Percentiles rank a stretch among this genome's conserved stretches.
Conservation (phyloP, 1,140 invertebrate genomes). For the Macrocentrus cingulum region DNA sequence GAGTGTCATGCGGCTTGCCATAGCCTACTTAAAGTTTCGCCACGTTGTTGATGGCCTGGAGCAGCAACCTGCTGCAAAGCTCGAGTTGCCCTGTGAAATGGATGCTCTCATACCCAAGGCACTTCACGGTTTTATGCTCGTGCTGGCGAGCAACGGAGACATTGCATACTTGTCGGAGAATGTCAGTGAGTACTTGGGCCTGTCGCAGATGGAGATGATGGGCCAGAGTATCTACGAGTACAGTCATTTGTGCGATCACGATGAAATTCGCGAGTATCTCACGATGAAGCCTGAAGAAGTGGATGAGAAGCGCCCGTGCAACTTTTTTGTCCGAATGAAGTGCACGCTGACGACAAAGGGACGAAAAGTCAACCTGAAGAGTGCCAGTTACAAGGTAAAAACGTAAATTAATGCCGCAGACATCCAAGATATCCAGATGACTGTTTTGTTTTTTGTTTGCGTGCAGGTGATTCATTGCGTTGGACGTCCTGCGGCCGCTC, state of each 20-base stretch:
- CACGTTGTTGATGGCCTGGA: slow-evolving; percentile 69
- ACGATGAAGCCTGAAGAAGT: slow-evolving; percentile 59
- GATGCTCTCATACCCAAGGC: slow-evolving; percentile 74
- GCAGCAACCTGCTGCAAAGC: slow-evolving; percentile 42
- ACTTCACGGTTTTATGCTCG: slow-evolving; percentile 85
- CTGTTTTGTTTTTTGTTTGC: too few species aligned
- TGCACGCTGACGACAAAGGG: slow-evolving; percentile 90
- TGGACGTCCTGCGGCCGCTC: slow-evolving; percentile 67
- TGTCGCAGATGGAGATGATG: slow-evolving; percentile 92
- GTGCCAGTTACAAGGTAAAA: slow-evolving; percentile 87
- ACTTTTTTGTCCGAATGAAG: slow-evolving; percentile 83
- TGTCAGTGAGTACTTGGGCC: slow-evolving; percentile 83
- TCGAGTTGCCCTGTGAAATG: slow-evolving; percentile 51
- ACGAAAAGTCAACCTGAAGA: slow-evolving; percentile 88
- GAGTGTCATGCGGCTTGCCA: slow-evolving; percentile 91
- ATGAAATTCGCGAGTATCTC: slow-evolving; percentile 83
- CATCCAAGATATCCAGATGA: neutral
- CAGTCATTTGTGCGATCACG: slow-evolving; percentile 92
- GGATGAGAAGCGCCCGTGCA: slow-evolving; percentile 54
- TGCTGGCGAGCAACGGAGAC: slow-evolving; percentile 84
- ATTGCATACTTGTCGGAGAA: slow-evolving; percentile 91
- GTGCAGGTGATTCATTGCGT: slow-evolving; percentile 85
- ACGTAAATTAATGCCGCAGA: slow-evolving; percentile 3
- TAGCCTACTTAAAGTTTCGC: slow-evolving; percentile 85
- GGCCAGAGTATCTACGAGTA: slow-evolving; percentile 93